Base-by-base conservation (phyloP, 2,888 invertebrate species). In the Saturnia pavonia region DNA sequence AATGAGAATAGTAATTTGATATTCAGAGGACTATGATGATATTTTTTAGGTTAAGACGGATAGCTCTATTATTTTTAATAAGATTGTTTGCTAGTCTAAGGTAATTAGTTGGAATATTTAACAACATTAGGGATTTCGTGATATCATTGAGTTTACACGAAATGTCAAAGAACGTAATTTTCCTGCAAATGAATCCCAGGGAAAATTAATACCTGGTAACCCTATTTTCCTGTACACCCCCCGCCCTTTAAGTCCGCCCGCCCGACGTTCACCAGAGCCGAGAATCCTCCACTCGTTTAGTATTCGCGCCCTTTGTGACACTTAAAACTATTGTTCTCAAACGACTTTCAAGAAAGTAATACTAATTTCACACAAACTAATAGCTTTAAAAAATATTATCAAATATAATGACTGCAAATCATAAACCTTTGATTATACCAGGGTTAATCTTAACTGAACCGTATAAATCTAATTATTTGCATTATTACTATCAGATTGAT, bases 251-350 rank as follows among this genome's bases (percentile, higher is more conserved):
- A 57, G 74, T 74, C 77, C 76, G 77, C 80, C 80, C 85, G 81
- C 82, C 82, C 81, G 77, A 73, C 82, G 80, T 82, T 78, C 75
- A 77, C 78, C 76, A 75, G 75, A 78, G 76, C 82, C 77, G 78
- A 79, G 81, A 85, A 89, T 86, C 88, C 89, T 90, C 88, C 87
- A 86, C 86, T 90, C 90, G 91, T 87, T 91, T 89, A 89, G 87
- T 87, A 88, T 92, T 91, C 91, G 91, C 91, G 89, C 92, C 92
- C 91, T 92, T 90, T 92, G 91, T 92, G 91, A 92, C 90, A 93
- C 92, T 92, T 84, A 86, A 91, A 90, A 90, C 91, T 88, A 88
- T 91, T 91, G 91, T 90, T 88, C 89, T 83, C 84, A 85, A 88
- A 87, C 85, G 57, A 60, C 82, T 83, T 78, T 81, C 74, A 78